Conservation (phyloP, 1,140 invertebrate species). For the Drosophila pruinosa region DNA sequence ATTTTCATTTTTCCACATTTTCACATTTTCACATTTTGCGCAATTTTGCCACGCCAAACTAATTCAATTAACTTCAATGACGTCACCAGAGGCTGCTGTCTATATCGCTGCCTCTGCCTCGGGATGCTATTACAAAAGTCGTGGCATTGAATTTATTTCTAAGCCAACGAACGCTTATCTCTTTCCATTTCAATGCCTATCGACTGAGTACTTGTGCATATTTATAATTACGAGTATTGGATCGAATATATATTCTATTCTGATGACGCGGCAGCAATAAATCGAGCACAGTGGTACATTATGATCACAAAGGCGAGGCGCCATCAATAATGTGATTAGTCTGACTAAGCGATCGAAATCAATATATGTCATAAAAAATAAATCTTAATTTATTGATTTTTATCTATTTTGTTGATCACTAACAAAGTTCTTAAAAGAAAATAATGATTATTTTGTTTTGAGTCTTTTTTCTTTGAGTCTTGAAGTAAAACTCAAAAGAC, state of each 20-base stretch:
- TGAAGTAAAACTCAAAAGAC: too few relatives aligned
- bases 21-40: background rate
- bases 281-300: constrained; percentile 1
- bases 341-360: too few relatives aligned
- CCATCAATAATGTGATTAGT: too few relatives aligned
- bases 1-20: background rate
- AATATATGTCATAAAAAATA: too few relatives aligned
- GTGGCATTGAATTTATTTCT: constrained; percentile 42
- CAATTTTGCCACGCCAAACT: background rate
- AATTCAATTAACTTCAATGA: constrained; percentile 41
- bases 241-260: constrained; percentile 11
- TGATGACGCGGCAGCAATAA: constrained; percentile 30
- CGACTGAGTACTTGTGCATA: constrained; percentile 16
- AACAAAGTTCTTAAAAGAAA: too few relatives aligned
- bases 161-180: constrained; percentile 33
- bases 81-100: constrained; percentile 5
- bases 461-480: too few relatives aligned
- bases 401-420: too few relatives aligned
- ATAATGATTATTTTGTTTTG: too few relatives aligned
- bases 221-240: constrained; percentile 23
- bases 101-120: background rate
- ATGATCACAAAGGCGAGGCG: background rate
- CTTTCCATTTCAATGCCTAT: constrained; percentile 27
- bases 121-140: background rate
- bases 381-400: too few relatives aligned